Base-by-base conservation (phyloP, 2,113 vertebrate genomes). In the Festucalex cinctus region DNA sequence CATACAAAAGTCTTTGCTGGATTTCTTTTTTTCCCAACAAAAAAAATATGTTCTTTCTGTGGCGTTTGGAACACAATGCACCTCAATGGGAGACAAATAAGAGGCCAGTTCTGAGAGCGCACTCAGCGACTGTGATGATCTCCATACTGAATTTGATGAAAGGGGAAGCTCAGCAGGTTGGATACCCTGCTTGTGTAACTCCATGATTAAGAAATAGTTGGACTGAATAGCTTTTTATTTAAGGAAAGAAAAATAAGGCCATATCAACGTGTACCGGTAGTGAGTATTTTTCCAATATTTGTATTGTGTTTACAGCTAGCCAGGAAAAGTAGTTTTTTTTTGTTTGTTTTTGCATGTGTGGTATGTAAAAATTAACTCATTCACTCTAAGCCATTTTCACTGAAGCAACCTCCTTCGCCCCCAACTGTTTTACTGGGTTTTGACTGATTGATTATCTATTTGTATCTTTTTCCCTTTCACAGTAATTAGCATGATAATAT, bases 1-100 rank as follows among this genome's bases (percentile, higher is more conserved):
- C 72, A 66, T 66, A 76, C 72, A 74, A 82, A 78, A 79, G 56
- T 65, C 64, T 79, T 73, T 71, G 62, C 73, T 76, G 70, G 77
- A 83, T 82, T 75, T 32, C n/a, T n/a, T n/a, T n/a, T n/a, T n/a
- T n/a, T n/a, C n/a, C n/a, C n/a, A n/a, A n/a, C n/a, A n/a, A n/a
- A n/a, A 58, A 77, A 63, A 7, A 46, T 46, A 46, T 58, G 44
- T 43, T 80, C 68, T 74, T 24, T 48, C 74, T 60, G 62, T 65
- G 77, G 49, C 35, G 66, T 65, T 77, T 48, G 26, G 53, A 66
- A 49, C 46, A 71, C 28, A 73, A 75, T 69, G 44, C 68, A 74
- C 28, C 62, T 54, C 46, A 46, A 12, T 69, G n/a, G 19, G 56
- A 78, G 49, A 70, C 46, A 68, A 69, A 71, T 76, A 61, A 17